Percentiles rank a stretch among this genome's conserved stretches.
These are phyloP conservation scores for Charanyca ferruginea DNA, from an alignment of 2,888 invertebrate species.

Conservation along the genomic window DNA sequence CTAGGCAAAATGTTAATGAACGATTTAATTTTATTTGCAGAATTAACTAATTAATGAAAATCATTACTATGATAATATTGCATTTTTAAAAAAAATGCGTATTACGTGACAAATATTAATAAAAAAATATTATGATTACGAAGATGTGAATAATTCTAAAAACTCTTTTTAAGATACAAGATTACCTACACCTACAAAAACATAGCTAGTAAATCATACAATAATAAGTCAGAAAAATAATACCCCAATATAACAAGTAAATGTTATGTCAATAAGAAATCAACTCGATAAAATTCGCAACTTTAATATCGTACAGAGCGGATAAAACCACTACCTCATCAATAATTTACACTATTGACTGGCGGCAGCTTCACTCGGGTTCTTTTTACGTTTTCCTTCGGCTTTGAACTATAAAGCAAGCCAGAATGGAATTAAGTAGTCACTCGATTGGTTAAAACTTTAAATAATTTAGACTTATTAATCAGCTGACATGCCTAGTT, in stretches of 20 bases:
- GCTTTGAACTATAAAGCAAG: neutral
- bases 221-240: slow-evolving; percentile 28
- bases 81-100: no score
- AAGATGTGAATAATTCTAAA: no score
- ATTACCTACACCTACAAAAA: neutral
- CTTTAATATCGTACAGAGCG: slow-evolving; percentile 49
- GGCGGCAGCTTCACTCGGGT: neutral
- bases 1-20: neutral
- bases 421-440: neutral
- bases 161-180: neutral
- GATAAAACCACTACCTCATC: slow-evolving; percentile 30
- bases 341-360: slow-evolving; percentile 3
- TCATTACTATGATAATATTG: neutral
- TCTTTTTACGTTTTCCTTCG: neutral
- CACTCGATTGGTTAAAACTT: neutral
- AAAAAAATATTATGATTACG: neutral
- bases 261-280: slow-evolving; percentile 55
- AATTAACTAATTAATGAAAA: slow-evolving; percentile 1
- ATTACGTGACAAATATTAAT: no score
- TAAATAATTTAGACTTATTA: no score
- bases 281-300: slow-evolving; percentile 45
- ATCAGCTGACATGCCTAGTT: no score
- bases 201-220: neutral
- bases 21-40: neutral
- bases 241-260: slow-evolving; percentile 50